Evolutionary conservation across 1,140 invertebrate genomes (phyloP), one percentile per base, ranked within the genome.

Genomic region (Euwallacea similis): DNA sequence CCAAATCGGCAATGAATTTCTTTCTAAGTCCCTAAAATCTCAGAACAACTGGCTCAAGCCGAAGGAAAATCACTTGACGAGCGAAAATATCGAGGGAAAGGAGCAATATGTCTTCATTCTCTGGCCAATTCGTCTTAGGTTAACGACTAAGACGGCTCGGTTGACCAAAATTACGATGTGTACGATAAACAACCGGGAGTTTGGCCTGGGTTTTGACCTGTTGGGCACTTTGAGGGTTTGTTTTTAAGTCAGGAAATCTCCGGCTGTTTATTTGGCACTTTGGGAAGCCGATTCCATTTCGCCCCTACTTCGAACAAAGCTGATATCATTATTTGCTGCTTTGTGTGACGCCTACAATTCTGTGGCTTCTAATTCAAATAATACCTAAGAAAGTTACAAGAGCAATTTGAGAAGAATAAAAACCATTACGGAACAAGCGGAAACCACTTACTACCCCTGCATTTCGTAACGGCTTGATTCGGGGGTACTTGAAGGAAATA

Each of bases 121-220:
- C 67, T 13, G 47, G 21, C 58, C 67, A 69, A 69, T 69, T 69
- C 60, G 44, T 69, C 67, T 69, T 69, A 61, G 42, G 47, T 50
- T 69, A 69, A 69, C 56, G 60, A 61, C 47, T 63, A 58, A 69
- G 46, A 69, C 59, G 59, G 67, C 41, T 55, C 60, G 59, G 67
- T 63, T 69, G 67, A 62, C 67, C 67, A 55, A 69, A 62, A 69
- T 69, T 69, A 69, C 67, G 66, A 65, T 54, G 63, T 65, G 63
- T 33, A 65, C 63, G 53, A 66, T 66, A 66, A 66, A 66, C 65
- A 66, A 58, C 54, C 65, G 65, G 43, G 65, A 58, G 54, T 66
- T 66, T 66, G 54, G 41, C 58, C 44, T 66, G 53, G 41, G 65
- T 43, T 53, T 66, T 66, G 54, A 66, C 65, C 63, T 65, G 63